These are phyloP conservation scores for Hesperia comma DNA, from an alignment of 2,888 invertebrate species.

Conservation along the genomic window DNA sequence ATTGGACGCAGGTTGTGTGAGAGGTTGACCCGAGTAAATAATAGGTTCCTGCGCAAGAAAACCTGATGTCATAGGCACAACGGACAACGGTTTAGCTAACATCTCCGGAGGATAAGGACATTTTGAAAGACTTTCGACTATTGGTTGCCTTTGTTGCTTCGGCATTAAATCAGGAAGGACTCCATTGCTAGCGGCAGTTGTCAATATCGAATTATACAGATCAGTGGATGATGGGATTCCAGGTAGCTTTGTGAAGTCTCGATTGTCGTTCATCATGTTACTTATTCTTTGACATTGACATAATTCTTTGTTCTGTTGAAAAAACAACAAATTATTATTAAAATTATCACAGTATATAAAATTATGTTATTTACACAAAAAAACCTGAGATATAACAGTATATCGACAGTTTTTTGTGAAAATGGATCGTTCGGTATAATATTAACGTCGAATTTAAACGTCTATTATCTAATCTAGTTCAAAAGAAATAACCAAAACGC, in stretches of 20 bases:
- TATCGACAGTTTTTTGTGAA: too few species aligned
- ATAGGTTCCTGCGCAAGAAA: slow-evolving; percentile 31
- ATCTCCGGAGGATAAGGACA: slow-evolving; percentile 14
- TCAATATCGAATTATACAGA: slow-evolving; percentile 45
- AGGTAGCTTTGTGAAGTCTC: background rate
- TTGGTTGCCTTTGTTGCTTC: slow-evolving; percentile 30
- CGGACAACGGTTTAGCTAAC: slow-evolving; percentile 9
- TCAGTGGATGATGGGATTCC: slow-evolving; percentile 10
- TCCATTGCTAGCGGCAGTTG: slow-evolving; percentile 47
- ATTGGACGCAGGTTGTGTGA: slow-evolving; percentile 4
- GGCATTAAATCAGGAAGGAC: slow-evolving; percentile 45
- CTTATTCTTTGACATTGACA: slow-evolving; percentile 44
- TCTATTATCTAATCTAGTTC: too few species aligned
- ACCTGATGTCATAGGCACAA: slow-evolving; percentile 28
- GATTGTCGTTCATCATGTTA: slow-evolving; percentile 5
- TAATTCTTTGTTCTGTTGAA: slow-evolving; percentile 41
- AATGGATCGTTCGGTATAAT: too few species aligned
- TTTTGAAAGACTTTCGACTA: slow-evolving; percentile 21
- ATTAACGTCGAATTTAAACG: too few species aligned
- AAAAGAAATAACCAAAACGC: too few species aligned
- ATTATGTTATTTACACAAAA: slow-evolving; percentile 2
- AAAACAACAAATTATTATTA: background rate
- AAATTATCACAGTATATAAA: background rate
- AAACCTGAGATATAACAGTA: too few species aligned
- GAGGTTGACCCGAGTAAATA: slow-evolving; percentile 14